Base-by-base conservation (phyloP, 2,113 vertebrate species). In the Rhinoderma darwinii region DNA sequence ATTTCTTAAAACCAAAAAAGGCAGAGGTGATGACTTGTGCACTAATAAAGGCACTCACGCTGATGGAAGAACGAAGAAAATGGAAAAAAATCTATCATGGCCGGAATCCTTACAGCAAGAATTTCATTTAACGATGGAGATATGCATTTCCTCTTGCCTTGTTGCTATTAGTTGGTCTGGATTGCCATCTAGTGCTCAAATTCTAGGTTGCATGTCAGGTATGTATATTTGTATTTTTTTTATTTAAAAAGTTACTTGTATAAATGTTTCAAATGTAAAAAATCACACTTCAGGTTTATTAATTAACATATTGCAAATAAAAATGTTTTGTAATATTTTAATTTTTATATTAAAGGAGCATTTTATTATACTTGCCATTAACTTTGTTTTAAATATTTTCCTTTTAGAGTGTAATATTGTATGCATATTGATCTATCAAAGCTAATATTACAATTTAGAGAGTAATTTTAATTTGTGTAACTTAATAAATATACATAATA, bases 31-130 rank as follows among this genome's bases (percentile, higher is more conserved):
- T 50, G 12, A 73, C 56, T 43, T 35, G 0, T 54, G n/a, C 20
- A 54, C 27, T 0, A 25, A 35, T 17, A 15, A 84, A 74, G 35
- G 22, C 83, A 75, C 39, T 30, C 11, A 32, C 9, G 9, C 8
- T 56, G 20, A 37, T 35, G 50, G 82, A 54, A 37, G 30, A 51
- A 15, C 18, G 30, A 44, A 43, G 22, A 35, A 83, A 22, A 35
- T 37, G 27, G 82, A 51, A 83, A 47, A 68, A 37, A 32, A 18
- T 72, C 66, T 66, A 22, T 68, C n/a, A 66, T 66, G 80, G 59
- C 80, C 88, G 41, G 86, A 94, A 94, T 43, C 30, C 88, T 4
- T 93, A 93, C 9, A 89, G 78, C 30, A 94, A 94, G 86, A 94
- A 93, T 89, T 94, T 95, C 10, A 94, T 90, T 89, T 91, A 88